Base-by-base conservation (phyloP, 2,113 vertebrate genomes). In the Ictidomys tridecemlineatus region DNA sequence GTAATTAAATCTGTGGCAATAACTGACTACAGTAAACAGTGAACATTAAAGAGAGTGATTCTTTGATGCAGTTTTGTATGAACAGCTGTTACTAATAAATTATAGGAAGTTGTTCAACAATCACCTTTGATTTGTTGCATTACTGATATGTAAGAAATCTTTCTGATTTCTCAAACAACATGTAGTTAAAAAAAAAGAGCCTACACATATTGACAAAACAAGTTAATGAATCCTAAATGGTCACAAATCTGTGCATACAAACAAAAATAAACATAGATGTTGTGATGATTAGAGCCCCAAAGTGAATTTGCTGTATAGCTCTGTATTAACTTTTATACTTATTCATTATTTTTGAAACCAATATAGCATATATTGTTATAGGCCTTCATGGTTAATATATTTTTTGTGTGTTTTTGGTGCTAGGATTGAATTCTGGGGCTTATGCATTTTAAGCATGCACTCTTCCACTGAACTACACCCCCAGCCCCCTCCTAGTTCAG, bases 21-120 rank as follows among this genome's bases (percentile, higher is more conserved):
- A 91, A 88, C 72, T 74, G 78, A 97, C 85, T 93, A 39, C 79
- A 97, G 22, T 88, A 96, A 98, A 95, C 72, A 84, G 51, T 0
- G 24, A 95, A 24, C 6, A 45, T 91, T 92, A 9, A 7, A 69
- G 85, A 97, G 85, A 89, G 70, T 80, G 95, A 1, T n/a, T 97
- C 53, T 97, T 91, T 1, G 0, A 95, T 39, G 1, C 26, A 94
- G 0, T 76, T 92, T 6, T 95, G 56, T 97, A 42, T 97, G 58
- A 98, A 83, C 78, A 98, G 69, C 91, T 97, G 93, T 96, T 98
- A 53, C 2, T 95, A 96, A 98, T 98, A 95, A 98, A 95, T 97
- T 73, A 88, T 72, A 78, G 90, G 37, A 65, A 83, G 10, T 86
- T 95, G 77, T 96, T 97, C 2, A 20, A 10, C 8, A 65, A 26